These are phyloP conservation scores for Rhamphomyia laevipes DNA, from an alignment of 2,888 invertebrate genomes.

Conservation along the genomic window DNA sequence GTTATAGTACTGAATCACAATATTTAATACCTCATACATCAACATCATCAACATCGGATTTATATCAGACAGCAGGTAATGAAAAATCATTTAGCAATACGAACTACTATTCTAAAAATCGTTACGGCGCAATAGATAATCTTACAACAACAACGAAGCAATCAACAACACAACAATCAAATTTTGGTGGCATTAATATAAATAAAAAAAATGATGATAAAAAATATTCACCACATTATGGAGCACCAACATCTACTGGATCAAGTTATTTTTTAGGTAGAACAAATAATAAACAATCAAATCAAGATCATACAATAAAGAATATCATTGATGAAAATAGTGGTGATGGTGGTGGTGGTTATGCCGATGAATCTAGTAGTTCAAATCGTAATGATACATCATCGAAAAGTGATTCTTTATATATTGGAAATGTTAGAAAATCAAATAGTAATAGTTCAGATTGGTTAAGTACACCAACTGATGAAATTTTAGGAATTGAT, in stretches of 20 bases:
- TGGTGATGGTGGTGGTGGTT: conserved; percentile 10
- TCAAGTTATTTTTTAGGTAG: conserved; percentile 18
- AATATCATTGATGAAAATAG: not conserved
- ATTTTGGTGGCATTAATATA: conserved; percentile 20
- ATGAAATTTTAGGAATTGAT: conserved; percentile 22
- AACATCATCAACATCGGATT: conserved; percentile 13
- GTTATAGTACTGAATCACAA: conserved; percentile 44
- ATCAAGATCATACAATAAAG: not conserved
- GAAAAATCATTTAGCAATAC: conserved; percentile 17
- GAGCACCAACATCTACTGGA: conserved; percentile 17
- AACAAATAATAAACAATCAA: conserved; percentile 6
- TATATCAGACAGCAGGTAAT: conserved; percentile 19
- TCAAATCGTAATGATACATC: conserved; percentile 16
- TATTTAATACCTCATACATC: conserved; percentile 28
- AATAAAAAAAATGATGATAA: conserved; percentile 17
- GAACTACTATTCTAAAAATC: conserved; percentile 22
- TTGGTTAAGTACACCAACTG: conserved; percentile 23
- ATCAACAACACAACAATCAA: conserved; percentile 14
- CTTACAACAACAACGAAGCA: conserved; percentile 9
- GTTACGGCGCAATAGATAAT: conserved; percentile 29
- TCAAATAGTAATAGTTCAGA: conserved; percentile 22
- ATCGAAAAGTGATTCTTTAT: conserved; percentile 18
- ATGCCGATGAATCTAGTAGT: conserved; percentile 12
- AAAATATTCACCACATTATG: conserved; percentile 21
- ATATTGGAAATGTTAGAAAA: conserved; percentile 19